Conservation (phyloP, 92 coral and sea anemone species). For the Bergia puertoricense region DNA sequence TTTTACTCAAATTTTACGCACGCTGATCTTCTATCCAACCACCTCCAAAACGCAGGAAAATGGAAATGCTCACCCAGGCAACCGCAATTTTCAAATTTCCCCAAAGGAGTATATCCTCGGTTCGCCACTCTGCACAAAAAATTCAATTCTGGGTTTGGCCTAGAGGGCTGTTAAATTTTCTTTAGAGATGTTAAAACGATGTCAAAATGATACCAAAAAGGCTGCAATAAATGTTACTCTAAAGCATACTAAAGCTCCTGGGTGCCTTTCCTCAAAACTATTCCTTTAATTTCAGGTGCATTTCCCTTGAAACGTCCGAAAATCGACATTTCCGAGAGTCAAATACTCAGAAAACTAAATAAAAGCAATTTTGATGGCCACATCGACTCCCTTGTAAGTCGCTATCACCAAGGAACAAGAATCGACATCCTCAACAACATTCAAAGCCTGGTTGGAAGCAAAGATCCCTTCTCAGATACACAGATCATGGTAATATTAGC, state of each 20-base stretch:
- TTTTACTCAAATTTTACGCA: too few relatives aligned
- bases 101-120: too few relatives aligned
- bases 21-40: too few relatives aligned
- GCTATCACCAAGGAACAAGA: conserved; percentile 40
- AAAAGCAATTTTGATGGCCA: conserved; percentile 42
- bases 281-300: not conserved
- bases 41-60: too few relatives aligned
- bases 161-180: too few relatives aligned
- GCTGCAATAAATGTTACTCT: too few relatives aligned
- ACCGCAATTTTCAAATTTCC: too few relatives aligned
- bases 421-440: conserved; percentile 3
- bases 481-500: conserved; percentile 21
- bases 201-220: too few relatives aligned
- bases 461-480: not conserved
- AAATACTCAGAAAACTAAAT: not conserved
- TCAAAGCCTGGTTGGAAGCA: not conserved
- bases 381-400: conserved; percentile 21
- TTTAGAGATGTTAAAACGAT: too few relatives aligned
- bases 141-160: too few relatives aligned
- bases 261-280: not conserved
- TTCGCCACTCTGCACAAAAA: too few relatives aligned
- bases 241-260: not conserved
- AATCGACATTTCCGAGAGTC: not conserved
- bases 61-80: too few relatives aligned
- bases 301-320: not conserved